phyloP scores from a whole-genome alignment of 2,113 vertebrate species.

The Corvus cornix region DNA sequence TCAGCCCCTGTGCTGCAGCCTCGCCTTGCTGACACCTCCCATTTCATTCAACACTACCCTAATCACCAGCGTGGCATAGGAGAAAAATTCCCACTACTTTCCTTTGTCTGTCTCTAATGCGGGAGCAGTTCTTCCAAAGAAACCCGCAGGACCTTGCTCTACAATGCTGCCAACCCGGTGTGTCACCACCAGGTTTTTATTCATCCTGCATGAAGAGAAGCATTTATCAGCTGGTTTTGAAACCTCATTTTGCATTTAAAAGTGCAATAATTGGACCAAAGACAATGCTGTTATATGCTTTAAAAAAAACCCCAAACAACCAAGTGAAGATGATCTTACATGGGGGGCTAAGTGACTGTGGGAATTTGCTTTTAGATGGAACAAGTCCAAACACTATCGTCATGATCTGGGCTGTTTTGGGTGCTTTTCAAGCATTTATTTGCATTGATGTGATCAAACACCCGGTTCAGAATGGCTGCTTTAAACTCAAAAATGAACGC shows the following conservation, averaged over 20 bases:
- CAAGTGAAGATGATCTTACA: not conserved
- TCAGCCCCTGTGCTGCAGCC: fast-evolving
- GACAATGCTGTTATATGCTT: not conserved
- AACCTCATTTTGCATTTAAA: constrained; percentile 53
- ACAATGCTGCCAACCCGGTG: not conserved
- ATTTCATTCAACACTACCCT: not conserved
- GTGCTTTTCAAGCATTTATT: constrained; percentile 58
- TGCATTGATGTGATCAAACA: constrained; percentile 56
- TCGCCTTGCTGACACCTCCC: not conserved
- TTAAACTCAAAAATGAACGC: constrained; percentile 19
- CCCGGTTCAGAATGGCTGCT: constrained; percentile 2
- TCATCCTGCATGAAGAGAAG: constrained; percentile 2
- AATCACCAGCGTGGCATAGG: fast-evolving
- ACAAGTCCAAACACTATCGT: not conserved
- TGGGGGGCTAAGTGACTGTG: constrained; percentile 2
- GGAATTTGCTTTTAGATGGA: constrained; percentile 41
- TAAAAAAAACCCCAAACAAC: not conserved
- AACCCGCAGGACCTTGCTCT: not conserved
- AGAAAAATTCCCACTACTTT: not conserved
- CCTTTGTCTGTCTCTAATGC: not conserved
- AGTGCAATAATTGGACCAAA: constrained; percentile 48
- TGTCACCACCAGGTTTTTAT: constrained; percentile 17
- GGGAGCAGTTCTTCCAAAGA: not conserved
- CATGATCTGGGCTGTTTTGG: constrained; percentile 40
- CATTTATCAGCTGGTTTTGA: constrained; percentile 21